Evolutionary conservation across 2,888 invertebrate genomes (phyloP).

Genomic region (Cartodere bifasciata): DNA sequence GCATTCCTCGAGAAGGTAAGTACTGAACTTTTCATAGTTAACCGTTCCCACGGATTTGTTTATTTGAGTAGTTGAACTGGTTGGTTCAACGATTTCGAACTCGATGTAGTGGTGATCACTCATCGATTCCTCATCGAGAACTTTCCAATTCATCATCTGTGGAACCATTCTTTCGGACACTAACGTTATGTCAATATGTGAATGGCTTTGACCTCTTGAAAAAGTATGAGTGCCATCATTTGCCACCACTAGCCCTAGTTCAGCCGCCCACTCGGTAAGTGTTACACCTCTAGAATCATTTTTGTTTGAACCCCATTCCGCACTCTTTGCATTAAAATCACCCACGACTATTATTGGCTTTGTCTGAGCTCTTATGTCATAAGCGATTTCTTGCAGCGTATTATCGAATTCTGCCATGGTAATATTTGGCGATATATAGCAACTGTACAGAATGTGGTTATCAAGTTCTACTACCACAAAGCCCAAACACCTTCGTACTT

Average conservation of each 20-base stretch:
- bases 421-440: neutral
- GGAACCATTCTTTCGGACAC: neutral
- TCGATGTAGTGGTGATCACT: neutral
- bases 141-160: neutral
- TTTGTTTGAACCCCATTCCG: neutral
- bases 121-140: neutral
- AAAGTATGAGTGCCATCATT: neutral
- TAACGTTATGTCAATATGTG: neutral
- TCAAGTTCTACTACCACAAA: no score
- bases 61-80: no score
- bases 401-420: neutral
- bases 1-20: neutral
- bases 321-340: no score
- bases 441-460: slow-evolving; percentile 1
- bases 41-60: neutral
- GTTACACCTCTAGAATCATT: neutral
- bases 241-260: neutral
- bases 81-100: no score
- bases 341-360: neutral
- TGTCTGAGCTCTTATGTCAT: neutral
- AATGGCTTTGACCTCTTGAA: neutral
- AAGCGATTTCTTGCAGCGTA: neutral
- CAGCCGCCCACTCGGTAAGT: neutral
- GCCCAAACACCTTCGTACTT: no score
- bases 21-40: neutral